Conservation (phyloP, 2,113 vertebrate species). For the Phaethon lepturus region DNA sequence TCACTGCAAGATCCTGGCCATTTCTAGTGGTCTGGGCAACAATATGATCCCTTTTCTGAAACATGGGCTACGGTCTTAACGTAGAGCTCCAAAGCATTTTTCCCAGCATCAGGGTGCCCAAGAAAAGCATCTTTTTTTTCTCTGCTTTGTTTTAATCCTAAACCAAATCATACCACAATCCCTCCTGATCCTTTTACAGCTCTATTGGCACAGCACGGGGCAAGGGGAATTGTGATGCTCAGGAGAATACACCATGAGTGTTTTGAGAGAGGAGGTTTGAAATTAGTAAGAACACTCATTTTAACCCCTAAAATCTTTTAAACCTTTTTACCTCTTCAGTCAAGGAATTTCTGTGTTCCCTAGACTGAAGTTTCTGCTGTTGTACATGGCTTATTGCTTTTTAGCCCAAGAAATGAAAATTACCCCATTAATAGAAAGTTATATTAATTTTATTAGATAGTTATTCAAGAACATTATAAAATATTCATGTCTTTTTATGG, state of each 20-base stretch:
- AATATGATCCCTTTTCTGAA: neutral
- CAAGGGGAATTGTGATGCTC: neutral
- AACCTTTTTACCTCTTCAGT: neutral
- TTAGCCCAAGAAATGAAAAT: neutral
- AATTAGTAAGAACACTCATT: neutral
- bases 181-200: neutral
- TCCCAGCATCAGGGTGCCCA: neutral
- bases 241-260: neutral
- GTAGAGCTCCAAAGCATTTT: neutral
- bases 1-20: neutral
- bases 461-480: constrained; percentile 35
- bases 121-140: neutral
- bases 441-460: constrained; percentile 32
- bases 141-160: neutral
- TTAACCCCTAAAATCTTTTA: neutral
- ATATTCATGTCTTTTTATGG: neutral
- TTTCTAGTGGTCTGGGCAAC: neutral
- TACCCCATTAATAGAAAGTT: neutral
- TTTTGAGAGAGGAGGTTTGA: neutral
- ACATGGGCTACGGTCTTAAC: neutral
- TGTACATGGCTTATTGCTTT: neutral
- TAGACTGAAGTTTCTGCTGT: neutral
- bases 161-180: neutral
- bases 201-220: neutral
- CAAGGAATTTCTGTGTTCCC: neutral